Percentiles rank a stretch among this genome's conserved stretches.
phyloP scores from a whole-genome alignment of 2,797 vertebrate species.

The Lithobates sylvaticus region DNA sequence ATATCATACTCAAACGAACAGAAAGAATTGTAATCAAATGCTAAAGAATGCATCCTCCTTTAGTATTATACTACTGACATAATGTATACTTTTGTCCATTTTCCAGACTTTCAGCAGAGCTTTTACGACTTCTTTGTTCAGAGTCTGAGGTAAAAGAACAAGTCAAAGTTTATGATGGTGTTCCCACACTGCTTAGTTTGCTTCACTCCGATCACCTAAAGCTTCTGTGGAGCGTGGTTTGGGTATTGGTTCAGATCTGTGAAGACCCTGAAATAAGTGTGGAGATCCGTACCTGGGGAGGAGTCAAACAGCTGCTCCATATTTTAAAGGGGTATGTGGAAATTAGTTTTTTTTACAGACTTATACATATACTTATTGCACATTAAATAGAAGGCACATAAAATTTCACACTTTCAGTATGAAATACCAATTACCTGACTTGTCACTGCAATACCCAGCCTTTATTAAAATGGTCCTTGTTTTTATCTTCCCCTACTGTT shows the following conservation, averaged over 20 bases:
- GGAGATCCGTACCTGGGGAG: constrained; percentile 89
- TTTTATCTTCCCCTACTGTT: neutral
- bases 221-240: constrained; percentile 87
- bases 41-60: neutral
- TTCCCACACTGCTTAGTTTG: constrained; percentile 88
- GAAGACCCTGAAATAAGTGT: constrained; percentile 84
- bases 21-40: too few species aligned
- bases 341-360: neutral
- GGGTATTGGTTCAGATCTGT: constrained; percentile 92
- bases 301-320: constrained; percentile 88
- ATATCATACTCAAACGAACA: too few species aligned
- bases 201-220: constrained; percentile 86
- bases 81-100: neutral
- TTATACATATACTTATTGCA: too few species aligned
- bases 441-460: too few species aligned
- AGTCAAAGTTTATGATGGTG: constrained; percentile 84
- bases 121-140: constrained; percentile 85
- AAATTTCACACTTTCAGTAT: too few species aligned
- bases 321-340: constrained; percentile 81
- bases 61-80: neutral
- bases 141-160: constrained; percentile 82
- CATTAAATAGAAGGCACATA: neutral
- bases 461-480: too few species aligned
- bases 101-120: constrained; percentile 83
- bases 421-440: too few species aligned